Percentiles rank a stretch among this genome's conserved stretches.
phyloP scores from a whole-genome alignment of 2,797 vertebrate genomes.

The Microcaecilia unicolor region DNA sequence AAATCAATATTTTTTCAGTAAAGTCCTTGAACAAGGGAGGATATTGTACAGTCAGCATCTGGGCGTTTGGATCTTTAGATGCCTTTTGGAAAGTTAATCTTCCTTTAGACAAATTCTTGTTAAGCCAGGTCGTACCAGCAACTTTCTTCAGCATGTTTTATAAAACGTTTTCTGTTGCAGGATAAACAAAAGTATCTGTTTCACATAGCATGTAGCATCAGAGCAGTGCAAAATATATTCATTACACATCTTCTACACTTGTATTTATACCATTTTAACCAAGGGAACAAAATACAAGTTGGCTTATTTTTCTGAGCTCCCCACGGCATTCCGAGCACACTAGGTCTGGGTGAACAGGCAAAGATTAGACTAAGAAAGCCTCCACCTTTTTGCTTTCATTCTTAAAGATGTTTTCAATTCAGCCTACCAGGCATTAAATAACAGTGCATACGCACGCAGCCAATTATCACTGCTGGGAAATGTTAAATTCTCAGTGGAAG shows the following conservation, averaged over 20 bases:
- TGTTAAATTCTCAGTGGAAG: background rate
- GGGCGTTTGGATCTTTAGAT: background rate
- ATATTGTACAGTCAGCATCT: too few relatives aligned
- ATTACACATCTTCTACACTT: background rate
- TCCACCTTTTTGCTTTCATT: background rate
- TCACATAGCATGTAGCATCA: too few relatives aligned
- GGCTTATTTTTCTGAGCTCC: slow-evolving; percentile 3
- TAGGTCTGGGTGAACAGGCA: background rate
- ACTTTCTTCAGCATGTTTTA: background rate
- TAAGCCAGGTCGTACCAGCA: background rate
- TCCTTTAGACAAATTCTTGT: background rate
- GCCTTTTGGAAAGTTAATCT: background rate
- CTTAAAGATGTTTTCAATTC: background rate
- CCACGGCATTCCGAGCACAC: slow-evolving; percentile 14
- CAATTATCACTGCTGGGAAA: background rate
- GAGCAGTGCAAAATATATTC: too few relatives aligned
- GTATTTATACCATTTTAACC: slow-evolving; percentile 6
- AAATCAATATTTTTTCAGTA: too few relatives aligned
- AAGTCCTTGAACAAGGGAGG: too few relatives aligned
- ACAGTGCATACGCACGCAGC: background rate
- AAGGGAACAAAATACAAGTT: background rate
- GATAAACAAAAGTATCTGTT: too few relatives aligned
- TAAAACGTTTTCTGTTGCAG: background rate
- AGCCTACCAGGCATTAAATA: background rate
- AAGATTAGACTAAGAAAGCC: background rate